These are phyloP conservation scores for Saguinus midas DNA, from an alignment of 2,113 vertebrate genomes.

Conservation along the genomic window DNA sequence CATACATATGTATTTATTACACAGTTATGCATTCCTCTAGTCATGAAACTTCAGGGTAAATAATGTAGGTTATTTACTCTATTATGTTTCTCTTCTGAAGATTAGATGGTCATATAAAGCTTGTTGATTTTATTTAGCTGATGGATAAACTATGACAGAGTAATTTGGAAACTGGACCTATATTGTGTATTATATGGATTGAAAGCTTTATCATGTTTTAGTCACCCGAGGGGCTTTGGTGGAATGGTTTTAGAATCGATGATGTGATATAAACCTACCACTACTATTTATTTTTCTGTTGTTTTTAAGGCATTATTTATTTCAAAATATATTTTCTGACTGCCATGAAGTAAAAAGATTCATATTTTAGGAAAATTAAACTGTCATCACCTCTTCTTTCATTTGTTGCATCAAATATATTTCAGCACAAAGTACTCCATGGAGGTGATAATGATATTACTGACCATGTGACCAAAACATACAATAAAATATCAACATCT, in stretches of 20 bases:
- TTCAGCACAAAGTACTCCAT: background rate
- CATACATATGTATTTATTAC: background rate
- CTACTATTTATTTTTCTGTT: too few relatives aligned
- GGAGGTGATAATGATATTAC: background rate
- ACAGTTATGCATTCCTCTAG: background rate
- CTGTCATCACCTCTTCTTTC: background rate
- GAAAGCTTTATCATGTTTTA: background rate
- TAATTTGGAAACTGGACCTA: background rate
- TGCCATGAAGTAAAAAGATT: too few relatives aligned
- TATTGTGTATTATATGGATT: background rate
- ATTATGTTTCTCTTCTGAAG: background rate
- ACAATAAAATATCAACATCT: background rate
- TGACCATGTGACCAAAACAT: background rate
- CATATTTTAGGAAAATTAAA: too few relatives aligned
- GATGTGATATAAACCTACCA: too few relatives aligned
- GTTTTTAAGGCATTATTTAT: too few relatives aligned
- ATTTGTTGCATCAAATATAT: background rate
- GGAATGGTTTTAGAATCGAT: too few relatives aligned
- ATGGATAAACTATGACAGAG: background rate
- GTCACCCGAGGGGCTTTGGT: too few relatives aligned
- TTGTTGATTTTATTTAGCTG: background rate
- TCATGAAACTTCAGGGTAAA: background rate
- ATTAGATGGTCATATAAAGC: background rate
- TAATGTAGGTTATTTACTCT: background rate
- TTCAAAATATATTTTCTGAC: too few relatives aligned